Evolutionary conservation across 2,797 vertebrate genomes (phyloP), one percentile per base, ranked within the genome.

Genomic region (Myiothlypis chrysogaster): DNA sequence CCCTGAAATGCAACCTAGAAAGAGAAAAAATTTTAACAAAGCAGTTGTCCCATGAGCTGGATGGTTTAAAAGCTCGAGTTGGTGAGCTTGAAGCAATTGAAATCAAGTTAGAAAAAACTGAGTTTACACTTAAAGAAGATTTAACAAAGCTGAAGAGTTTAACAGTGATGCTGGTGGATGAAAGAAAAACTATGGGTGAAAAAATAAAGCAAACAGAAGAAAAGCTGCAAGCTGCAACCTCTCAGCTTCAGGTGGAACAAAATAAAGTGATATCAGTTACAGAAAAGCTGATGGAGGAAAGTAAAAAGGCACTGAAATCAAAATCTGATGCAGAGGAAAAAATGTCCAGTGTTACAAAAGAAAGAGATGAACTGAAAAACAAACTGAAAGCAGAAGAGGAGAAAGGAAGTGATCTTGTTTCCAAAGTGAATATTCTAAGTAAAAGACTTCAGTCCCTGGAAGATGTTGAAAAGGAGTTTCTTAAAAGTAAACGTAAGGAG

Each of bases 221-320:
- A 94, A 99, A 99, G 90, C 97, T 99, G 71, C 98, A 99, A 94
- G 98, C 97, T 92, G 98, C 98, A 97, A 97, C 98, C 57, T 98
- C 98, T 41, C 99, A 99, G 90, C 98, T 99, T 91, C 99, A 99
- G 90, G 97, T 97, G 9, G 99, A 99, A 84, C 98, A 99, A 97
- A 99, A 98, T 83, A 99, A 99, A 98, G 99, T 99, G 3, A 99
- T 98, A 12, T 97, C 98, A 0, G 98, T 99, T 83, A 99, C 99
- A 25, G 99, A 99, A 96, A 99, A 99, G 95, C 98, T 99, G 24
- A 99, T 99, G 59, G 99, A 99, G 27, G 99, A 99, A 97, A 99
- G 98, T 94, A 99, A 99, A 97, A 99, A 98, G 94, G 98, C 98
- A 44, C 93, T 99, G 64, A 98, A 98, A 94, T 98, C 99, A 34